These are phyloP conservation scores for Tokudaia tokunoshimensis DNA, from an alignment of 2,797 vertebrate species.

Conservation along the genomic window DNA sequence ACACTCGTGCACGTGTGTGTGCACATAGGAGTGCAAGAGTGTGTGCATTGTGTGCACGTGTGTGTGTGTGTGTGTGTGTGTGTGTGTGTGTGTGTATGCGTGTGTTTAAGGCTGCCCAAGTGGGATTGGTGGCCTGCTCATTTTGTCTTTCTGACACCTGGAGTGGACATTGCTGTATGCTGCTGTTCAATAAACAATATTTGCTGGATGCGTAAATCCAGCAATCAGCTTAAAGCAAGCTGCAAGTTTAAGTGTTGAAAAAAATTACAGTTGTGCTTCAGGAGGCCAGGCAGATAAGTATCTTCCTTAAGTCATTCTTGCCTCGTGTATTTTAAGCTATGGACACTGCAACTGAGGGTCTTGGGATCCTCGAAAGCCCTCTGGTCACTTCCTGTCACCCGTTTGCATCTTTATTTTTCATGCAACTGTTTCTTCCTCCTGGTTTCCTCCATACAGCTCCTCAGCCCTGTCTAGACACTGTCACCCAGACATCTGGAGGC, in stretches of 20 bases:
- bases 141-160: background rate
- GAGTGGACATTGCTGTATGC: background rate
- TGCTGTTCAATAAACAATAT: slow-evolving; percentile 18
- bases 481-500: background rate
- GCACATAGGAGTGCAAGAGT: too few relatives aligned
- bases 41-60: background rate
- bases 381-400: background rate
- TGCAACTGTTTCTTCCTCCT: background rate
- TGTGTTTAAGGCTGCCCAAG: background rate
- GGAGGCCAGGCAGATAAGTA: background rate
- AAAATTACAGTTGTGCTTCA: background rate
- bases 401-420: background rate
- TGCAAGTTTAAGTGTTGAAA: background rate
- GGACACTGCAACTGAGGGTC: background rate
- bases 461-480: background rate
- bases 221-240: slow-evolving; percentile 12
- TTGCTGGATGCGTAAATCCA: slow-evolving; percentile 53
- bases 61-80: background rate
- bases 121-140: background rate
- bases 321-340: slow-evolving; percentile 16
- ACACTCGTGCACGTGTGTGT: background rate
- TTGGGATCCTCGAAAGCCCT: background rate
- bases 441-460: background rate
- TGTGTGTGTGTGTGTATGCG: background rate
- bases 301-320: background rate